Evolutionary conservation across 1,140 invertebrate genomes (phyloP).

Genomic region (Formica selysi): DNA sequence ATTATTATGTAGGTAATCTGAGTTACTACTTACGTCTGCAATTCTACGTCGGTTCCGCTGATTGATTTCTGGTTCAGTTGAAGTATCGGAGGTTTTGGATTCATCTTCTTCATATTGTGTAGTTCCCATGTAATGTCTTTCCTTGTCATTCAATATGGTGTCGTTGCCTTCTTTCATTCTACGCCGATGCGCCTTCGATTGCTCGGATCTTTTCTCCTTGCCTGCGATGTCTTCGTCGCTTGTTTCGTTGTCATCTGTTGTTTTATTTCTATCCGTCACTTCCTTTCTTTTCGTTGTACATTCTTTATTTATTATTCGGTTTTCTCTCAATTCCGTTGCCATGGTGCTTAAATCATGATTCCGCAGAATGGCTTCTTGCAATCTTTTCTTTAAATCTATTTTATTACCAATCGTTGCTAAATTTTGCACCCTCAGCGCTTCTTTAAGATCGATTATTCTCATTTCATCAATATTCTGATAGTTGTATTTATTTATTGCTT

Average conservation of each 20-base stretch:
- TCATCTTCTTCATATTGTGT: background rate
- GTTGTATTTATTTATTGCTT: too few species aligned
- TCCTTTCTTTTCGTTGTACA: background rate
- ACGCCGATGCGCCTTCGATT: too few species aligned
- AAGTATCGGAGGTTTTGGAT: background rate
- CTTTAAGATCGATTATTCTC: background rate
- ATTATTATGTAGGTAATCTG: background rate
- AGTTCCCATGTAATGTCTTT: too few species aligned
- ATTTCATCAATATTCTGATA: background rate
- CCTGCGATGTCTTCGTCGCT: too few species aligned
- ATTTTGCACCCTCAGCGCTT: background rate
- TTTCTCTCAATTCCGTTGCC: too few species aligned
- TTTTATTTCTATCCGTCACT: too few species aligned
- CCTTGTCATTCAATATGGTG: background rate
- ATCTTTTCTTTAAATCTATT: background rate
- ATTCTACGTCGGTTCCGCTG: background rate
- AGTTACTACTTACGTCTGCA: background rate
- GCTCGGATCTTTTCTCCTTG: too few species aligned
- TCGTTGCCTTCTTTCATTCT: background rate
- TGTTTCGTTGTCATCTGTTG: too few species aligned
- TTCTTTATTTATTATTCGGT: background rate
- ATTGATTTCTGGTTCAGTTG: background rate
- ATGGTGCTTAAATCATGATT: too few species aligned
- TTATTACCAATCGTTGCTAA: background rate
- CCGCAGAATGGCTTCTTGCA: background rate